Percentiles rank a stretch among this genome's conserved stretches.
Evolutionary conservation across 2,888 invertebrate species (phyloP).

Genomic region (Sclerodermus sp.): DNA sequence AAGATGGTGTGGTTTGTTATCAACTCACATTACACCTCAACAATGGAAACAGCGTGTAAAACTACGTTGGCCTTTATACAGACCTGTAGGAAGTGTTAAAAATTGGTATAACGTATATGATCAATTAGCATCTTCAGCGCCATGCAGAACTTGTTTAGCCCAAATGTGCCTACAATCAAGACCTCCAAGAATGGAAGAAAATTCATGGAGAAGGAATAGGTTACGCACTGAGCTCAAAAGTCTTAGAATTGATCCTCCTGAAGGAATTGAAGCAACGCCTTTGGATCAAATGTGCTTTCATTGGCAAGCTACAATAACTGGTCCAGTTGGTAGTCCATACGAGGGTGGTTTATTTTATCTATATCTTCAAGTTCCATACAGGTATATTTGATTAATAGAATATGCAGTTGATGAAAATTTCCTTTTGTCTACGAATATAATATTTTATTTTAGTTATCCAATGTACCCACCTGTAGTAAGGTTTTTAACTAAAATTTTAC

Average conservation of each 20-base stretch:
- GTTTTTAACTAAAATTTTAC: constrained; percentile 90
- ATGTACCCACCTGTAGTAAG: constrained; percentile 89
- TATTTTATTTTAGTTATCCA: constrained; percentile 68
- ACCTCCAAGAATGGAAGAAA: constrained; percentile 69
- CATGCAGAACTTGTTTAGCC: constrained; percentile 84
- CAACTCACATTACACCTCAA: constrained; percentile 74
- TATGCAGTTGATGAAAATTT: background rate
- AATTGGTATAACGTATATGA: constrained; percentile 80
- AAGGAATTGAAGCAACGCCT: constrained; percentile 82
- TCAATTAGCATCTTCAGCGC: constrained; percentile 57
- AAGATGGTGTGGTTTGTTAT: constrained; percentile 81
- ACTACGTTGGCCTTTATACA: constrained; percentile 84
- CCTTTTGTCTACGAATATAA: no score
- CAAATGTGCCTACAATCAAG: constrained; percentile 76
- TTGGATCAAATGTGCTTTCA: constrained; percentile 81
- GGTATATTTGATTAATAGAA: constrained; percentile 63
- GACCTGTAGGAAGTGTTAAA: constrained; percentile 69
- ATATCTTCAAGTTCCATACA: constrained; percentile 84
- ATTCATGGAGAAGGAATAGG: constrained; percentile 80
- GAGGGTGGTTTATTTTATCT: constrained; percentile 92
- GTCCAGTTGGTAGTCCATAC: constrained; percentile 90
- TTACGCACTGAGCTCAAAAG: constrained; percentile 75
- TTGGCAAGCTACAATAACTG: constrained; percentile 93
- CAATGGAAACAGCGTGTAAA: constrained; percentile 80
- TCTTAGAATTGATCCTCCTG: constrained; percentile 76